A percentile compares a stretch with the other conserved stretches of the same genome.
These are phyloP conservation scores for Paragorgia papillata DNA, from an alignment of 92 coral and sea anemone species.

Conservation along the genomic window DNA sequence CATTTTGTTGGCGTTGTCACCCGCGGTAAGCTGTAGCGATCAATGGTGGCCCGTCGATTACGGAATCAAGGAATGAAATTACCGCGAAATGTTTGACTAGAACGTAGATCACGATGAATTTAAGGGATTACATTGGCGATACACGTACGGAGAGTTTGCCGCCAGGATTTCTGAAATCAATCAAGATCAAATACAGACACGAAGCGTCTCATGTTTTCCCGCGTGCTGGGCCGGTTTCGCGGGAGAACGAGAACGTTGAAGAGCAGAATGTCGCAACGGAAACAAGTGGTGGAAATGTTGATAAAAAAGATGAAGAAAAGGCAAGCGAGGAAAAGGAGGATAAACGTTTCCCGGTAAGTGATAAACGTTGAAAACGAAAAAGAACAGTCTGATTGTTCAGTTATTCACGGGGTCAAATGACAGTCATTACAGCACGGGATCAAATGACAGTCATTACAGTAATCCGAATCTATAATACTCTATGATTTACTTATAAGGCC, in stretches of 20 bases:
- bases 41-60: neutral
- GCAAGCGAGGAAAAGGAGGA: neutral
- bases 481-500: too few relatives aligned
- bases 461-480: too few relatives aligned
- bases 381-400: neutral
- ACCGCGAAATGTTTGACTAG: neutral
- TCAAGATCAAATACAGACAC: conserved; percentile 90
- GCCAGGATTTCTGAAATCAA: conserved; percentile 87
- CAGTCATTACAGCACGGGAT: too few relatives aligned
- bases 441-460: too few relatives aligned
- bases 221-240: conserved; percentile 63
- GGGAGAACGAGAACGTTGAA: conserved; percentile 4
- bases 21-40: too few relatives aligned
- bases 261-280: neutral
- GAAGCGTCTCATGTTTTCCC: conserved; percentile 91
- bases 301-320: neutral
- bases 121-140: conserved; percentile 88
- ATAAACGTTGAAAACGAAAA: neutral
- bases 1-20: neutral
- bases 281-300: neutral
- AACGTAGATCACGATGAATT: conserved; percentile 60
- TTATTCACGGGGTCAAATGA: neutral
- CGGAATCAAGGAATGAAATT: neutral
- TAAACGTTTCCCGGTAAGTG: conserved; percentile 2
- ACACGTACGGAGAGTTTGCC: conserved; percentile 92